Evolutionary conservation across 2,113 vertebrate species (phyloP), one percentile per base, ranked within the genome.

Genomic region (Dasyprocta punctata): DNA sequence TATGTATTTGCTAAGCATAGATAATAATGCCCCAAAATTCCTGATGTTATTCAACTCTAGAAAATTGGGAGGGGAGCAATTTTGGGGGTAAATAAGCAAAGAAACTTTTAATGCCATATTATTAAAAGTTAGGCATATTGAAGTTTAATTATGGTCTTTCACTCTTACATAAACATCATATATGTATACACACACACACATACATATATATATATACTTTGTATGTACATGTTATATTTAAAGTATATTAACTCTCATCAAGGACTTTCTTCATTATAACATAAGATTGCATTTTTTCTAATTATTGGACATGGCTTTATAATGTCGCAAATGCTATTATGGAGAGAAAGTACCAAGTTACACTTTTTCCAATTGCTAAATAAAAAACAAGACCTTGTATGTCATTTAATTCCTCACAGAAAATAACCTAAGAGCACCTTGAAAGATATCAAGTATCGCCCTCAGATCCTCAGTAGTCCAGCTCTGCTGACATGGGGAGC

Each of bases 131-230:
- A 19, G 12, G 36, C n/a, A 26, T 8, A 3, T 2, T 9, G 56
- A 33, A 56, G 69, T 89, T 78, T 84, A 28, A n/a, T 36, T 49
- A 60, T 33, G 14, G 11, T 13, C 60, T 78, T 63, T 90, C 36
- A 24, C 0, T 3, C 1, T 14, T 17, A 36, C 3, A 1, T 19
- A 17, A 22, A 11, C 6, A 1, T 47, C 24, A 41, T 24, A 41
- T 26, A 60, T 60, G 58, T 24, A 24, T 17, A 56, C 54, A 52
- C 49, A 7, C 49, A 49, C 52, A 17, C 16, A 17, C 4, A 49
- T 49, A 8, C 8, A 52, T 52, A 52, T 11, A 52, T 56, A 52
- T 28, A 33, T 24, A 22, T 16, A 10, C 44, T 73, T 26, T 86
- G 36, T 47, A 16, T 22, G 38, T 65, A 28, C 36, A 10, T 71